A percentile compares a stretch with the other conserved stretches of the same genome.
These are phyloP conservation scores for Chrysemys picta DNA, from an alignment of 2,113 vertebrate species.

Conservation along the genomic window DNA sequence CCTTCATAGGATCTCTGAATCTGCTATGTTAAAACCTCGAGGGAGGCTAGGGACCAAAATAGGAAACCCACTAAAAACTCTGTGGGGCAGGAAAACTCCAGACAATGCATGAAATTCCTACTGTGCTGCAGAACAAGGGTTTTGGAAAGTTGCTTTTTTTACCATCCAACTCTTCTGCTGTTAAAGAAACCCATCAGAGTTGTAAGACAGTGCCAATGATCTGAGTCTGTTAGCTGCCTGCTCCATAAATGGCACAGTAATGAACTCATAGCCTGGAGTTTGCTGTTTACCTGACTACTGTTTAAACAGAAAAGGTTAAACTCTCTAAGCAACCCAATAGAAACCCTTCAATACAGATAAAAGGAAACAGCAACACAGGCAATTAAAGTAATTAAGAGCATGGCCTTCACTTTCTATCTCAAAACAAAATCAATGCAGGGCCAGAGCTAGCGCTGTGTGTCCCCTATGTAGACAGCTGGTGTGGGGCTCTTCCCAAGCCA, in stretches of 20 bases:
- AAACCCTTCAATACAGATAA: background rate
- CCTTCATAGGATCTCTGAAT: background rate
- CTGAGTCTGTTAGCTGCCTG: background rate
- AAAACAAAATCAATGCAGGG: background rate
- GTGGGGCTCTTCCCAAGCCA: background rate
- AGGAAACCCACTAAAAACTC: background rate
- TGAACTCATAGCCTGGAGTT: background rate
- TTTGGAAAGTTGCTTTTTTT: background rate
- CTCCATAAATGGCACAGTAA: background rate
- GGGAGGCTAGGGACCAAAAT: background rate
- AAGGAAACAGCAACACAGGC: background rate
- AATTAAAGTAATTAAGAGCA: background rate
- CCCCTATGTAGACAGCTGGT: background rate
- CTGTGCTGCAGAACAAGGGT: background rate
- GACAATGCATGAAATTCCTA: background rate
- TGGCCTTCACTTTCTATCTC: background rate
- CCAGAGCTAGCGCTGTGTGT: background rate
- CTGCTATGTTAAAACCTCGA: background rate
- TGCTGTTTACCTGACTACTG: background rate
- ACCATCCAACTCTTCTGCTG: background rate
- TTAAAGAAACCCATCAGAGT: background rate
- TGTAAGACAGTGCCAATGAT: background rate
- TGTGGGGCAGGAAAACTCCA: background rate
- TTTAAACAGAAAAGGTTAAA: background rate
- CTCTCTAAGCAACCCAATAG: background rate